A percentile compares a stretch with the other conserved stretches of the same genome.
These are phyloP conservation scores for Ophioderma brevispina DNA, from an alignment of 35 echinoderm and acorn worm genomes.

Conservation along the genomic window DNA sequence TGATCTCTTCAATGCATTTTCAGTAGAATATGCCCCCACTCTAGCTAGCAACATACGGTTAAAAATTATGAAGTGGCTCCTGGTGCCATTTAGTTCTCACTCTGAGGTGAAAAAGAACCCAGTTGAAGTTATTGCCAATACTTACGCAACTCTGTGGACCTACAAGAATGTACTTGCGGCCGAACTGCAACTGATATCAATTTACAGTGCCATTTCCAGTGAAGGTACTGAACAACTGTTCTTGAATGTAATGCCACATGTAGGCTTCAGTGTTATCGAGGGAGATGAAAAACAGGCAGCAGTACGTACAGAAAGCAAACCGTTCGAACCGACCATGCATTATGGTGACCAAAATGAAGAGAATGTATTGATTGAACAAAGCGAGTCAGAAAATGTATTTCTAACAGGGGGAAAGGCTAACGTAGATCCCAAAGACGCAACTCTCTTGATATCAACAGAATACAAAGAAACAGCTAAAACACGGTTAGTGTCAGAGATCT, in stretches of 20 bases:
- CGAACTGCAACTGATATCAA: slow-evolving; percentile 19
- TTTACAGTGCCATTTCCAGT: neutral
- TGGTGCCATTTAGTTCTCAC: neutral
- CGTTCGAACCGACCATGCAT: neutral
- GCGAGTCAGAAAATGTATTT: neutral
- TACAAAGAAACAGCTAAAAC: neutral
- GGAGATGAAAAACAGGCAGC: neutral
- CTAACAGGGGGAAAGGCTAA: neutral
- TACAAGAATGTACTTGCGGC: neutral
- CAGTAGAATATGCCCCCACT: neutral
- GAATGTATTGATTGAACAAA: neutral
- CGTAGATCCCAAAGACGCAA: neutral
- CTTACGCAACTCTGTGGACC: neutral
- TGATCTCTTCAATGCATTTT: slow-evolving; percentile 30
- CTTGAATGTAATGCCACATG: neutral
- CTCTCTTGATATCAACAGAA: neutral
- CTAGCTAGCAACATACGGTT: neutral
- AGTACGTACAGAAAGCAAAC: neutral
- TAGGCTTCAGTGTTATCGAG: neutral
- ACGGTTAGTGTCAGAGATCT: slow-evolving; percentile 1
- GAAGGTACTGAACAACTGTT: neutral
- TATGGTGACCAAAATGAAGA: neutral
- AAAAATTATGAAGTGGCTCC: slow-evolving; percentile 8
- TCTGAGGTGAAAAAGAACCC: neutral
- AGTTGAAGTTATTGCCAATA: neutral